phyloP scores from a whole-genome alignment of 2,113 vertebrate genomes.

The Pomatorhinus ruficollis region DNA sequence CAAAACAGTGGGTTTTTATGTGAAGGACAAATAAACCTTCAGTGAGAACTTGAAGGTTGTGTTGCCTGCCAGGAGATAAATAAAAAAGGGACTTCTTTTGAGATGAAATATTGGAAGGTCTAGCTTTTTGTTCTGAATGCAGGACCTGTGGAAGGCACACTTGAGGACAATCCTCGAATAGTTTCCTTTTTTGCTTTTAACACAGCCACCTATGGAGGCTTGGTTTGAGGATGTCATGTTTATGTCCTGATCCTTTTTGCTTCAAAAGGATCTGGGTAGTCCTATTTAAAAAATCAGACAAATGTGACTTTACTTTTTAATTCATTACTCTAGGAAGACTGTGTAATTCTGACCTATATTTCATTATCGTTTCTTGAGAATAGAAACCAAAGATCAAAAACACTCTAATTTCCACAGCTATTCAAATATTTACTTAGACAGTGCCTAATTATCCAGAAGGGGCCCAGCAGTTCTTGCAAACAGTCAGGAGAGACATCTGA shows the following conservation, averaged over 20 bases:
- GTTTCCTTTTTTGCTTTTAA: not conserved
- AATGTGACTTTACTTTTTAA: not conserved
- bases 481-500: not conserved
- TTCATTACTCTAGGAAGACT: not conserved
- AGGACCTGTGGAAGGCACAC: not conserved
- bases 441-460: conserved; percentile 19
- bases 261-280: not conserved
- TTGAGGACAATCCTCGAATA: not conserved
- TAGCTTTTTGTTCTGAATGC: not conserved
- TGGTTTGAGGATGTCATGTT: not conserved
- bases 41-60: conserved; percentile 4
- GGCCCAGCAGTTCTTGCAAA: not conserved
- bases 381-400: conserved; percentile 5
- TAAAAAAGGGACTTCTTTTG: not conserved
- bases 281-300: not conserved
- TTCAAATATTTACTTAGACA: conserved; percentile 44
- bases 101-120: not conserved
- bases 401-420: not conserved
- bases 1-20: conserved; percentile 13
- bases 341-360: not conserved
- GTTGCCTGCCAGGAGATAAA: conserved; percentile 1
- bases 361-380: not conserved
- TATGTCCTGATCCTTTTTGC: not conserved
- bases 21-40: conserved; percentile 25
- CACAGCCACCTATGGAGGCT: not conserved